Evolutionary conservation across 2,797 vertebrate genomes (phyloP), one percentile per base, ranked within the genome.

Genomic region (Odontamblyopus lacepedii): DNA sequence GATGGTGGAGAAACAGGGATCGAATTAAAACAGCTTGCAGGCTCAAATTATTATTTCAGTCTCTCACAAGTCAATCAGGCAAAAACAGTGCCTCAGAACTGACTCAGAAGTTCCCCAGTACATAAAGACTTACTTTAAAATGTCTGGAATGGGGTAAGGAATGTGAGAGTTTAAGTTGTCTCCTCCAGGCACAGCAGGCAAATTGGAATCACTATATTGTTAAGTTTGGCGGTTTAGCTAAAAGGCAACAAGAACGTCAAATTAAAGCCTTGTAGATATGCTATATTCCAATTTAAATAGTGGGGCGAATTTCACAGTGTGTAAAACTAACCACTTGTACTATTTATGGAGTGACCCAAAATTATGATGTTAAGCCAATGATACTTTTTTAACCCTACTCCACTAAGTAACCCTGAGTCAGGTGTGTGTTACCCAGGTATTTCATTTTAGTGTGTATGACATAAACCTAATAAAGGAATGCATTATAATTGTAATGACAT

Each of bases 1-100:
- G 68, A 74, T 82, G 76, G 30, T 59, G 63, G 69, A 72, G 77
- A 57, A 70, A 64, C 62, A 73, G 51, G 62, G 74, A 81, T 81
- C 68, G 84, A 78, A 83, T 72, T 78, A 69, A 82, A 64, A 78
- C 56, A 27, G 61, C 68, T 75, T 79, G 68, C 67, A 35, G 68
- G 79, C 74, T 72, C 6, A 77, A 70, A 69, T 27, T 3, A 9
- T 30, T 0, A 71, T 59, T 71, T 63, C 51, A 68, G 67, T 73
- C 41, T 71, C 69, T 68, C 55, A 71, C 74, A 63, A 62, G 51
- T 51, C 32, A 0, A 6, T 48, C 63, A 72, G 19, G 63, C 51
- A 72, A 15, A 6, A 73, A 51, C 32, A 44, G 19, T 69, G 35
- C 13, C 41, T 26, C n/a, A 6, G n/a, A 41, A 63, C 27, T 19